phyloP scores from a whole-genome alignment of 2,797 vertebrate genomes.

The Lepilemur septentrionalis region DNA sequence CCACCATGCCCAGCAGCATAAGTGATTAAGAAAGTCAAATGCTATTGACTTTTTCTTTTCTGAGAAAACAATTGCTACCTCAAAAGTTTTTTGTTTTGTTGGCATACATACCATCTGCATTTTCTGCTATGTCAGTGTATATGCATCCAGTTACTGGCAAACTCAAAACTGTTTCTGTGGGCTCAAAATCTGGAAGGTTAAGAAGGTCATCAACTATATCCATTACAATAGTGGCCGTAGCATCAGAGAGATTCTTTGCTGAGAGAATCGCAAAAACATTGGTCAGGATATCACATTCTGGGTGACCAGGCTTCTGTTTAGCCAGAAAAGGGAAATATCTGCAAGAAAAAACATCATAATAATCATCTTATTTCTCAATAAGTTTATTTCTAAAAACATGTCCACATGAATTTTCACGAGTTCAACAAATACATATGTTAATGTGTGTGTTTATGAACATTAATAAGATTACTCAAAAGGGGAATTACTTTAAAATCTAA shows the following conservation, averaged over 20 bases:
- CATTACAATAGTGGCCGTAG: slow-evolving; percentile 90
- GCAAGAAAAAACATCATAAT: slow-evolving; percentile 33
- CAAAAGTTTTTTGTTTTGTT: neutral
- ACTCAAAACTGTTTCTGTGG: slow-evolving; percentile 82
- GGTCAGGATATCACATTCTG: slow-evolving; percentile 89
- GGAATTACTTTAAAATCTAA: neutral
- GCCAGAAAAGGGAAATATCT: slow-evolving; percentile 95
- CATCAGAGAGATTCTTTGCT: slow-evolving; percentile 89
- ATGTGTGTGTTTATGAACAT: neutral
- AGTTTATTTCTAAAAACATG: slow-evolving; percentile 10
- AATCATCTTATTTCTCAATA: neutral
- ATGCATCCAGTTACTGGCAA: slow-evolving; percentile 86
- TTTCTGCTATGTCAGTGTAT: slow-evolving; percentile 75
- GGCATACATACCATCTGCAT: slow-evolving; percentile 84
- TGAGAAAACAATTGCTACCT: neutral
- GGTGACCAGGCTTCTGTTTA: slow-evolving; percentile 90
- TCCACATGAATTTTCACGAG: neutral
- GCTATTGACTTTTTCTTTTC: neutral
- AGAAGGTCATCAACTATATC: slow-evolving; percentile 92
- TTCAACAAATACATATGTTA: neutral
- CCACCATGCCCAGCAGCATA: neutral
- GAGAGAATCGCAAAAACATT: slow-evolving; percentile 94
- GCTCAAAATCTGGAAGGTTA: slow-evolving; percentile 89
- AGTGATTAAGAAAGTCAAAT: neutral
- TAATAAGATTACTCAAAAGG: neutral